Conservation (phyloP, 2,113 vertebrate species). For the Hyaena hyaena region DNA sequence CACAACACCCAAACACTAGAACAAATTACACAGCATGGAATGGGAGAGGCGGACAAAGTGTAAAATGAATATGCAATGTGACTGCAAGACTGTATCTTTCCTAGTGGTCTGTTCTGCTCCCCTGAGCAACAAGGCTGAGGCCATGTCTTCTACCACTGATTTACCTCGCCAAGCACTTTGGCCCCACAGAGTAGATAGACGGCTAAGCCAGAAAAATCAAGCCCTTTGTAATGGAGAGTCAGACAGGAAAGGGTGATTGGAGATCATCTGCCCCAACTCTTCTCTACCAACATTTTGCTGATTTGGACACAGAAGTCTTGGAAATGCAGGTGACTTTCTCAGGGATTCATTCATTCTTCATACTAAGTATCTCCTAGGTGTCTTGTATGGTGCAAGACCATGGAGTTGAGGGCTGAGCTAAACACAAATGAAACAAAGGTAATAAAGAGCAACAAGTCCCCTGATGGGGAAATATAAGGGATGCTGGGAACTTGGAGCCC, state of each 20-base stretch:
- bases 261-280: background rate
- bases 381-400: background rate
- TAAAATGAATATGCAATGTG: background rate
- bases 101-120: background rate
- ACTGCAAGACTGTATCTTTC: background rate
- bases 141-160: background rate
- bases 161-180: background rate
- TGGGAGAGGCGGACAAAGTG: background rate
- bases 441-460: background rate
- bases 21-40: background rate
- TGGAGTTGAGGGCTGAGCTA: background rate
- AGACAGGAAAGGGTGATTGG: background rate
- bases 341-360: background rate
- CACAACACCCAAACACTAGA: background rate
- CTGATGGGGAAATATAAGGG: background rate
- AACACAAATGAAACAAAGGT: conserved; percentile 13
- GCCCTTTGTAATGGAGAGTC: background rate
- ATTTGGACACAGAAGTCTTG: background rate
- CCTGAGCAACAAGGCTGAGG: background rate
- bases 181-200: background rate
- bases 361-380: background rate
- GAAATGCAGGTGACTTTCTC: background rate
- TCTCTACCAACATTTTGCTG: background rate
- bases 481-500: background rate
- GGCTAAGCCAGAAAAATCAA: background rate